These are phyloP conservation scores for Helicoverpa assulta DNA, from an alignment of 2,888 invertebrate species.

Conservation along the genomic window DNA sequence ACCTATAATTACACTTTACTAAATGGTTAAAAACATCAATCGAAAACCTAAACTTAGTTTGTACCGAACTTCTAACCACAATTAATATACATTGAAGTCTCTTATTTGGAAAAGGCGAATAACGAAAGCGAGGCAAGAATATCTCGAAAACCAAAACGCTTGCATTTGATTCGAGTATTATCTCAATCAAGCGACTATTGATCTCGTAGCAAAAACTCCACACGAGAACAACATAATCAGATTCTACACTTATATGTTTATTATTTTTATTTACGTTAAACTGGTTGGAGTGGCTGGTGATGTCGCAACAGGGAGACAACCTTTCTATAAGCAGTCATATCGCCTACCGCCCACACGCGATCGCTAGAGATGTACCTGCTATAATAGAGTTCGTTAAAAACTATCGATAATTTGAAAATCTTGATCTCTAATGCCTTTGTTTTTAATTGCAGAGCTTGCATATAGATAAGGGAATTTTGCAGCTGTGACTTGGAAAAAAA, in stretches of 20 bases:
- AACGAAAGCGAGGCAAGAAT: background rate
- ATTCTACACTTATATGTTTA: conserved; percentile 58
- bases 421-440: background rate
- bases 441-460: background rate
- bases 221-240: conserved; percentile 55
- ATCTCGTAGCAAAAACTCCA: conserved; percentile 19
- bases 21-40: too few relatives aligned
- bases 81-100: too few relatives aligned
- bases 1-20: too few relatives aligned
- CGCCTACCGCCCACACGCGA: conserved; percentile 78
- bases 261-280: conserved; percentile 63
- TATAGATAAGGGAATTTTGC: background rate
- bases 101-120: background rate
- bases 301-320: conserved; percentile 81
- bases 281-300: conserved; percentile 60
- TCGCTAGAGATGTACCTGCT: conserved; percentile 65
- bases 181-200: conserved; percentile 31
- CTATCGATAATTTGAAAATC: conserved; percentile 12
- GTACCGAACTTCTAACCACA: too few relatives aligned
- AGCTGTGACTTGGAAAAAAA: background rate
- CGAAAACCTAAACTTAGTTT: too few relatives aligned
- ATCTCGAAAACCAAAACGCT: background rate
- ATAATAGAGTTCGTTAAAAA: conserved; percentile 13
- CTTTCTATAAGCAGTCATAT: conserved; percentile 74
- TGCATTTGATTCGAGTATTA: conserved; percentile 1